Evolutionary conservation across 2,888 invertebrate genomes (phyloP).

Genomic region (Trilocha varians): DNA sequence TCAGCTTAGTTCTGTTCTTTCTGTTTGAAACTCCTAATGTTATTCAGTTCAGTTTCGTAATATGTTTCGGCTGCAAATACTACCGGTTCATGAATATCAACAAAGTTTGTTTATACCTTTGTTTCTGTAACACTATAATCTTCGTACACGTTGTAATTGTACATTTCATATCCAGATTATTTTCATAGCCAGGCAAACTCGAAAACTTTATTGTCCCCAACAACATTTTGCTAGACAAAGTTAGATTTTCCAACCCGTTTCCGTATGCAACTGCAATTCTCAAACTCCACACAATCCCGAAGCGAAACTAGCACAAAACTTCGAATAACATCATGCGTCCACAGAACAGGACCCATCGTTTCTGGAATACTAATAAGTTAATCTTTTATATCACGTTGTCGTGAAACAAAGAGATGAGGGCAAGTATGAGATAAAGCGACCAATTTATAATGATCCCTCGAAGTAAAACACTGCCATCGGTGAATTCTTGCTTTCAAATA

Average conservation of each 20-base stretch:
- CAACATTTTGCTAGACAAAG: background rate
- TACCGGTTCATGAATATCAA: no score
- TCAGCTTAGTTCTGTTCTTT: no score
- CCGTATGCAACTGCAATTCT: background rate
- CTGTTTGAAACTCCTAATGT: no score
- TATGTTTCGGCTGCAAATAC: no score
- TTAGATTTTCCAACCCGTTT: background rate
- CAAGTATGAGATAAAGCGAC: conserved; percentile 52
- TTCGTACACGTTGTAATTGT: background rate
- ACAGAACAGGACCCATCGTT: conserved; percentile 17
- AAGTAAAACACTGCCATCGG: background rate
- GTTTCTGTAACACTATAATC: no score
- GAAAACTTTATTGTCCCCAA: background rate
- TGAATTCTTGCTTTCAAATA: conserved; percentile 9
- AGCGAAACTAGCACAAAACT: background rate
- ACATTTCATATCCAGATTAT: background rate
- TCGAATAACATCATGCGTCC: conserved; percentile 3
- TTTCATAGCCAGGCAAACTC: background rate
- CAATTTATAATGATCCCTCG: conserved; percentile 32
- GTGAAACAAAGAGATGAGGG: conserved; percentile 67
- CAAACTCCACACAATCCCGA: background rate
- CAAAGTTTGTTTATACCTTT: no score
- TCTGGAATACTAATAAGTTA: conserved; percentile 69
- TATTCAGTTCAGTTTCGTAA: no score
- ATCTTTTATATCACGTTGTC: conserved; percentile 70